Evolutionary conservation across 1,140 invertebrate genomes (phyloP).

Genomic region (Ceratoteleas bidentatus): DNA sequence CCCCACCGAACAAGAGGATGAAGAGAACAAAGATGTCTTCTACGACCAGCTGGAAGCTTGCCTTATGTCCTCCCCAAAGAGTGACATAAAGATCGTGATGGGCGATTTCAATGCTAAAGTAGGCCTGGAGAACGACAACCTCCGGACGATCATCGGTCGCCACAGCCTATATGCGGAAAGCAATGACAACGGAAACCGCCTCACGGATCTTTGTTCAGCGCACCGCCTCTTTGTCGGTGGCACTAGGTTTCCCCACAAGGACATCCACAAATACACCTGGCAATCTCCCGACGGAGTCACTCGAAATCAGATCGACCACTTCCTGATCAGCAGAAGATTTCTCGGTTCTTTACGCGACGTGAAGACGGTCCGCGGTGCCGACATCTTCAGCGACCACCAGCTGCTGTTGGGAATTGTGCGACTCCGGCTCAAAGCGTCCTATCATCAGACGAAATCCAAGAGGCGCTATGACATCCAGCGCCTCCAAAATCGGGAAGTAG

Average conservation of each 20-base stretch:
- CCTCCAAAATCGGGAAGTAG: too few relatives aligned
- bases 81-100: slow-evolving; percentile 37
- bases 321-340: slow-evolving; percentile 22
- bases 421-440: not conserved
- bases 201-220: slow-evolving; percentile 3
- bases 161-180: slow-evolving; percentile 32
- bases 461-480: not conserved
- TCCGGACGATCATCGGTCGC: slow-evolving; percentile 7
- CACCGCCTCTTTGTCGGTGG: slow-evolving; percentile 10
- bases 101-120: slow-evolving; percentile 43
- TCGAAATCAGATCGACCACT: slow-evolving; percentile 11
- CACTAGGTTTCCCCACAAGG: slow-evolving; percentile 10
- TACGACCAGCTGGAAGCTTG: slow-evolving; percentile 19
- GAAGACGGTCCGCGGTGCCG: slow-evolving; percentile 16
- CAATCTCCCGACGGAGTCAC: slow-evolving; percentile 4
- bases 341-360: slow-evolving; percentile 13
- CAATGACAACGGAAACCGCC: slow-evolving; percentile 13
- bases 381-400: slow-evolving; percentile 38
- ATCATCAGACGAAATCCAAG: not conserved
- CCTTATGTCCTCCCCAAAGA: not conserved
- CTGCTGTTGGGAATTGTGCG: slow-evolving; percentile 22
- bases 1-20: slow-evolving; percentile 22
- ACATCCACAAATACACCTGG: slow-evolving; percentile 15
- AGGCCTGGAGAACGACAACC: slow-evolving; percentile 11
- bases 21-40: slow-evolving; percentile 25